These are phyloP conservation scores for Xenopus petersii DNA, from an alignment of 2,797 vertebrate genomes.

Conservation along the genomic window DNA sequence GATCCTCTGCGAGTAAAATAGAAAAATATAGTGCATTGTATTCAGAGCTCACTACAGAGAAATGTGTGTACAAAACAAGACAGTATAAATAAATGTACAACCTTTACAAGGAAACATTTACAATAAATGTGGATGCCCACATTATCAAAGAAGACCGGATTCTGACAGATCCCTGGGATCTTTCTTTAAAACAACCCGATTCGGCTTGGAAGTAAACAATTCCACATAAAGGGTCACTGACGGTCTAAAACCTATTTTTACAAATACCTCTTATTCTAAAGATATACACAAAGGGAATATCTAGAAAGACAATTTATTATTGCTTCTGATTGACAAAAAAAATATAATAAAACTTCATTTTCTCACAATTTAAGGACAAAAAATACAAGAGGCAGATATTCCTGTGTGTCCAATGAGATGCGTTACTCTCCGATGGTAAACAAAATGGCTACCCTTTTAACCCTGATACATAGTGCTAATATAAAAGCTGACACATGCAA, in stretches of 20 bases:
- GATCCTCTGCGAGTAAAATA: constrained; percentile 93
- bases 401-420: constrained; percentile 21
- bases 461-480: constrained; percentile 62
- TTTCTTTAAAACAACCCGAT: constrained; percentile 85
- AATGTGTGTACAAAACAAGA: constrained; percentile 90
- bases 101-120: constrained; percentile 98
- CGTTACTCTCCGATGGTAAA: constrained; percentile 26
- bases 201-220: constrained; percentile 90
- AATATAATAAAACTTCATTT: constrained; percentile 15
- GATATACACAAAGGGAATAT: constrained; percentile 58
- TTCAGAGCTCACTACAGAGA: constrained; percentile 95
- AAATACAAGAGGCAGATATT: constrained; percentile 19
- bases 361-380: constrained; percentile 29
- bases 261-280: constrained; percentile 66
- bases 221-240: constrained; percentile 72
- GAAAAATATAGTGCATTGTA: constrained; percentile 99
- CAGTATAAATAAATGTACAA: constrained; percentile 99
- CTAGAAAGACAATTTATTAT: constrained; percentile 70
- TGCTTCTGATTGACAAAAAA: constrained; percentile 66
- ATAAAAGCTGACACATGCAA: constrained; percentile 62
- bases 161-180: constrained; percentile 76
- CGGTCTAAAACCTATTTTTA: constrained; percentile 64
- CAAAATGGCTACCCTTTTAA: constrained; percentile 56
- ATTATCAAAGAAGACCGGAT: constrained; percentile 73
- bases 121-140: constrained; percentile 82